Percentiles rank a stretch among this genome's conserved stretches.
These are phyloP conservation scores for Phataginus tricuspis DNA, from an alignment of 2,797 vertebrate species.

Conservation along the genomic window DNA sequence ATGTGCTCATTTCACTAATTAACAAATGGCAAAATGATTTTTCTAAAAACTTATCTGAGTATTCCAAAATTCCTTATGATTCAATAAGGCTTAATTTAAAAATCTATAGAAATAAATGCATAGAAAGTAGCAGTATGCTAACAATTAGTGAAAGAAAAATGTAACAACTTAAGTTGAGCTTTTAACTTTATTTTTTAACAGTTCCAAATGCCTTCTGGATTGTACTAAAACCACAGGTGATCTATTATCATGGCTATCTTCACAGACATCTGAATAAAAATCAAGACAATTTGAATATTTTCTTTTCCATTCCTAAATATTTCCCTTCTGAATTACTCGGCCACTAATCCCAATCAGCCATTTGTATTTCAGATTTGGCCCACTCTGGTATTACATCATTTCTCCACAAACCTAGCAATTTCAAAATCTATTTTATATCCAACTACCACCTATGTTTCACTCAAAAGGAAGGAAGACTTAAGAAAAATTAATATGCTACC, in stretches of 20 bases:
- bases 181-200: background rate
- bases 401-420: background rate
- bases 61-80: constrained; percentile 16
- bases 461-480: background rate
- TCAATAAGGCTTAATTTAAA: background rate
- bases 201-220: background rate
- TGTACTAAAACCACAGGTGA: background rate
- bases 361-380: background rate
- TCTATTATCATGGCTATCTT: background rate
- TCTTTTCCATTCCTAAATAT: background rate
- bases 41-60: background rate
- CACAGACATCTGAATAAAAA: background rate
- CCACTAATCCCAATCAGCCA: background rate
- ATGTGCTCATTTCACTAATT: background rate
- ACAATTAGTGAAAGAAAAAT: background rate
- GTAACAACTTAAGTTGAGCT: constrained; percentile 6
- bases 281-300: background rate
- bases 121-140: background rate
- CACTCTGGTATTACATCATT: background rate
- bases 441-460: background rate
- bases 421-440: background rate
- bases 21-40: background rate
- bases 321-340: background rate
- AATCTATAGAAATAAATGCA: background rate
- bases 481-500: background rate